Percentiles rank a stretch among this genome's conserved stretches.
Evolutionary conservation across 1,140 invertebrate species (phyloP).

Genomic region (Lucilia sericata): DNA sequence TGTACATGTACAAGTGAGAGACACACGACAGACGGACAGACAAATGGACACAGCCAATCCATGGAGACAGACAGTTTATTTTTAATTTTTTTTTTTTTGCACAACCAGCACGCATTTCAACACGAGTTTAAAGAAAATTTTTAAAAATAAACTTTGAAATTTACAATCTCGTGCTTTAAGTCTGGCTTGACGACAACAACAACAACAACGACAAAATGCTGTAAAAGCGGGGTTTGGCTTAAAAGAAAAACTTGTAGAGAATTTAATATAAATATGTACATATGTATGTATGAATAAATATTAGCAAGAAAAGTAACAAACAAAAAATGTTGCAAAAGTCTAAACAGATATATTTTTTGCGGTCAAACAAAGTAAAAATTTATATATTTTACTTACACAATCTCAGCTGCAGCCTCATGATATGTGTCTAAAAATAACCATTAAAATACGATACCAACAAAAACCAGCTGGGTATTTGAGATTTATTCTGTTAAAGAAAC

Average conservation of each 20-base stretch:
- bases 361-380: background rate
- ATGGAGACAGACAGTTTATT: background rate
- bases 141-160: slow-evolving; percentile 11
- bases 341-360: background rate
- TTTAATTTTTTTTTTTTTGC: background rate
- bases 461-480: background rate
- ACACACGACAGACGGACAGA: background rate
- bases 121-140: background rate
- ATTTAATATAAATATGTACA: no score
- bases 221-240: background rate
- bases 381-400: background rate
- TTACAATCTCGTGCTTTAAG: background rate
- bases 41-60: background rate
- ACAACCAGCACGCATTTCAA: background rate
- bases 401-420: background rate
- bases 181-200: background rate
- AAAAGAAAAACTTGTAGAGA: background rate
- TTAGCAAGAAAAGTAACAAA: background rate
- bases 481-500: background rate
- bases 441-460: background rate
- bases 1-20: background rate
- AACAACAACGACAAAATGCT: background rate
- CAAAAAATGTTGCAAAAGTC: background rate
- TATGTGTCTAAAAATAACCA: background rate
- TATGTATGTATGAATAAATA: background rate